Conservation (phyloP, 2,888 invertebrate species). For the Malthinus flaveolus region DNA sequence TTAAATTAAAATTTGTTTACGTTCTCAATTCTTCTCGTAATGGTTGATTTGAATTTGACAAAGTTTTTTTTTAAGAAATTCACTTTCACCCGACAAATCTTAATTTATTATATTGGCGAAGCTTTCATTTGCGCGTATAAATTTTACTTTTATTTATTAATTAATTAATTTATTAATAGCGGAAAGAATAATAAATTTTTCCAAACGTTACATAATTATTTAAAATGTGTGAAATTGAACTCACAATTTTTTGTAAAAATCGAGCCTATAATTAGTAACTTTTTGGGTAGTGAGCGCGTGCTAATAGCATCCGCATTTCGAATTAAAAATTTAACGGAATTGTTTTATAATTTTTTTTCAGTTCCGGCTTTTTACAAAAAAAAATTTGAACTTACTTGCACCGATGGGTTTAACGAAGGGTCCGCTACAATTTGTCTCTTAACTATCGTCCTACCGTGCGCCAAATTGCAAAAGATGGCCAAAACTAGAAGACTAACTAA, state of each 20-base stretch:
- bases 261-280: neutral
- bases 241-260: neutral
- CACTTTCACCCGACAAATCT: constrained; percentile 9
- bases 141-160: constrained; percentile 8
- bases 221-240: neutral
- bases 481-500: constrained; percentile 41
- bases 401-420: constrained; percentile 31
- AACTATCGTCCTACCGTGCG: constrained; percentile 43
- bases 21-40: no score
- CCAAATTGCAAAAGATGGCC: constrained; percentile 38
- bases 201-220: neutral
- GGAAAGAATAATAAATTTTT: constrained; percentile 2
- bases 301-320: neutral
- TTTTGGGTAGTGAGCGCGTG: no score
- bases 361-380: neutral
- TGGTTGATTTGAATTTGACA: no score
- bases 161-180: neutral
- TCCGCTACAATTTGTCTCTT: constrained; percentile 41
- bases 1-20: no score
- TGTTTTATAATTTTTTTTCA: neutral
- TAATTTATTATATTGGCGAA: neutral
- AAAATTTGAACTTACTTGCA: constrained; percentile 33
- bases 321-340: neutral
- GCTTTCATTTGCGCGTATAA: constrained; percentile 4
- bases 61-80: constrained; percentile 3